Evolutionary conservation across 2,888 invertebrate species (phyloP).

Genomic region (Caenorhabditis panamensis): DNA sequence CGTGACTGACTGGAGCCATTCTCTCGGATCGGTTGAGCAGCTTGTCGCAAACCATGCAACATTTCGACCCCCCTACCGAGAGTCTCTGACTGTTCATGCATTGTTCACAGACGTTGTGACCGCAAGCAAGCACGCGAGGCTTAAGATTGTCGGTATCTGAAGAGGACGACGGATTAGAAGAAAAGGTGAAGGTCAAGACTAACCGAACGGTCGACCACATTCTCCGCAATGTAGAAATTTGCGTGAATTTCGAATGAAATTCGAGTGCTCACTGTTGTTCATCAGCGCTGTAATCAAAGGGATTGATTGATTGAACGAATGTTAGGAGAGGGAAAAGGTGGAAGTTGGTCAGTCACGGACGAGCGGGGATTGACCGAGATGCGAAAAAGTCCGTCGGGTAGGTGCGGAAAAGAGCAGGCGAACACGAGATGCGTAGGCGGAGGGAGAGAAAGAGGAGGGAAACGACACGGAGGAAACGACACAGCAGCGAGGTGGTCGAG

Average conservation of each 20-base stretch:
- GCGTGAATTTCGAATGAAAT: conserved; percentile 19
- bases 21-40: background rate
- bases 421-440: conserved; percentile 13
- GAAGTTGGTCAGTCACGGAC: background rate
- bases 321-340: background rate
- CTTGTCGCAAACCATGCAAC: background rate
- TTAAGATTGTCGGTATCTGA: conserved; percentile 11
- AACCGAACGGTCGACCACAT: conserved; percentile 16
- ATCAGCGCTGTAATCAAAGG: background rate
- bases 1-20: conserved; percentile 11
- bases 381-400: conserved; percentile 9
- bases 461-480: conserved; percentile 10
- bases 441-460: conserved; percentile 3
- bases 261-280: conserved; percentile 8
- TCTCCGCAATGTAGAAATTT: conserved; percentile 21
- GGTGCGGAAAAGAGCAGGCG: conserved; percentile 14
- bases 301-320: background rate
- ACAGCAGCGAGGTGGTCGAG: conserved; percentile 10
- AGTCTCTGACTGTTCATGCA: conserved; percentile 9
- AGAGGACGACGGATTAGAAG: background rate
- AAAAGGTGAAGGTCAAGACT: background rate
- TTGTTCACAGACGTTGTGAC: conserved; percentile 18
- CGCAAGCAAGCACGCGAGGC: conserved; percentile 4
- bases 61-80: background rate
- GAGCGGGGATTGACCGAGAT: conserved; percentile 19